Conservation (phyloP, 2,888 invertebrate species). For the Dryomyza anilis region DNA sequence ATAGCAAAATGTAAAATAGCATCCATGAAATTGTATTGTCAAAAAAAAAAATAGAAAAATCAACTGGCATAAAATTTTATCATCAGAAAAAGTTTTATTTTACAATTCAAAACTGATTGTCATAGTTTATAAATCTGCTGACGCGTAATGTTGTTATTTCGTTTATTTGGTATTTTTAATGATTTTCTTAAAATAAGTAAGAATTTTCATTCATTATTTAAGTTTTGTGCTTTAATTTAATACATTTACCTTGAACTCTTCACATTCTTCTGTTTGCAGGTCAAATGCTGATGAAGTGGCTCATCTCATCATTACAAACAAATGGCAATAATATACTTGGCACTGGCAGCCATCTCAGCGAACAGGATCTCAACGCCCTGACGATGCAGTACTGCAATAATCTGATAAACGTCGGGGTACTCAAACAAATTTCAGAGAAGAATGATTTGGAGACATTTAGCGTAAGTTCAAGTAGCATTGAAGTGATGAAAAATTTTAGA, state of each 20-base stretch:
- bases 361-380: slow-evolving; percentile 76
- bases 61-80: no score
- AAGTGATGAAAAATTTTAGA: no score
- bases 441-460: slow-evolving; percentile 60
- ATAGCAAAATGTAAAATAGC: no score
- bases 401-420: slow-evolving; percentile 83
- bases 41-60: no score
- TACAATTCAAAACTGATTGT: not conserved
- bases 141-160: no score
- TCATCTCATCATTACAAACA: slow-evolving; percentile 75
- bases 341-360: slow-evolving; percentile 58
- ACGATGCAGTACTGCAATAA: slow-evolving; percentile 86
- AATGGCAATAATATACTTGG: slow-evolving; percentile 60
- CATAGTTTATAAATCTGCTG: slow-evolving; percentile 1
- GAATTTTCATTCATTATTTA: slow-evolving; percentile 29
- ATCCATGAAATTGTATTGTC: no score
- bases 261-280: slow-evolving; percentile 64
- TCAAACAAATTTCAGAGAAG: slow-evolving; percentile 79
- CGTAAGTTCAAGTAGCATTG: no score
- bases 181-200: slow-evolving; percentile 30
- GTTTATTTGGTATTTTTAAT: no score
- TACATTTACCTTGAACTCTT: slow-evolving; percentile 11
- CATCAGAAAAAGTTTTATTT: no score
- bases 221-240: slow-evolving; percentile 32
- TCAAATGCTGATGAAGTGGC: slow-evolving; percentile 91